Conservation (phyloP, 2,888 invertebrate species). For the Patella pellucida region DNA sequence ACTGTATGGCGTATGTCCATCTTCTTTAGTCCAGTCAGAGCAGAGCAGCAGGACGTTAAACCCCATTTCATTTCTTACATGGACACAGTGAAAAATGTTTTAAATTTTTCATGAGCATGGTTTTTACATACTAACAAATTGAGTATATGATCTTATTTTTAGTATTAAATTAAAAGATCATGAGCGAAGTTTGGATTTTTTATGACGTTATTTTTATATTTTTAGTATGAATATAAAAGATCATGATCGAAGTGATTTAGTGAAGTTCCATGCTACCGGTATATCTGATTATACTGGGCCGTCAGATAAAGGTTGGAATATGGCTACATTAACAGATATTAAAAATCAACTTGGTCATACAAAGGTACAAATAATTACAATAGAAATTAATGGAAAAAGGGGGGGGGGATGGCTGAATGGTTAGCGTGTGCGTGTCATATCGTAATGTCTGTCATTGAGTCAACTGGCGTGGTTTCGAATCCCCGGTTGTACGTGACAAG, state of each 20-base stretch:
- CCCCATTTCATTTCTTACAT: too few species aligned
- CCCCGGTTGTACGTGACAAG: too few species aligned
- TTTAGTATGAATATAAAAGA: conserved; percentile 39
- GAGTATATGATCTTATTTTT: conserved; percentile 14
- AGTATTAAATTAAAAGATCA: conserved; percentile 40
- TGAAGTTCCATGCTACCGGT: conserved; percentile 44
- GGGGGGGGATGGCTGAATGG: too few species aligned
- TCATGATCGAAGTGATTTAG: conserved; percentile 31
- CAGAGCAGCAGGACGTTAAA: too few species aligned
- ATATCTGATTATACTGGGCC: conserved; percentile 40
- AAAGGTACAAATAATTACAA: conserved; percentile 33
- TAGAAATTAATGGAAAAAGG: too few species aligned
- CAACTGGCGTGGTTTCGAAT: too few species aligned
- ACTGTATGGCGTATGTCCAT: too few species aligned
- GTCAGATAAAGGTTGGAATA: conserved; percentile 46
- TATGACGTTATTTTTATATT: too few species aligned
- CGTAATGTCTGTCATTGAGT: too few species aligned
- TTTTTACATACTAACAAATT: neutral
- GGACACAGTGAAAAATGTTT: too few species aligned
- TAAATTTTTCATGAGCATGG: neutral
- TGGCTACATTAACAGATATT: conserved; percentile 45
- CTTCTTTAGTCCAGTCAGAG: too few species aligned
- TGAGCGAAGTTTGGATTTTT: conserved; percentile 26
- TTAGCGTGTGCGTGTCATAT: too few species aligned
- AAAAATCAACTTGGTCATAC: conserved; percentile 38